Base-by-base conservation (phyloP, 1,140 invertebrate species). In the Harlomillsia oculata region DNA sequence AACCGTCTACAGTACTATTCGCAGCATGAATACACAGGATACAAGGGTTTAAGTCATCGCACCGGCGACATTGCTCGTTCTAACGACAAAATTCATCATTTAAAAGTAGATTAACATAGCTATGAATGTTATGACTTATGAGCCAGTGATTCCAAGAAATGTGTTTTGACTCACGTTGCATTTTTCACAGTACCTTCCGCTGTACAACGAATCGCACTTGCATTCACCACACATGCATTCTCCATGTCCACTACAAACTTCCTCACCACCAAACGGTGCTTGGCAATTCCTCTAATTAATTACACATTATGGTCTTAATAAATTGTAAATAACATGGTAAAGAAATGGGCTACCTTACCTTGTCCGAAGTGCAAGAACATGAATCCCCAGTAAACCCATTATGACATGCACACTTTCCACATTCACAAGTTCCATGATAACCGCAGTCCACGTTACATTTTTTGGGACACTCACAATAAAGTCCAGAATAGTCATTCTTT, bases 231-330 rank as follows among this genome's bases (percentile, higher is more conserved):
- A 62, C 34, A 30, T 34, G 72, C 93, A 97, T 36, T 77, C 75
- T 13, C 93, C 93, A 71, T 89, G 76, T 2, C 83, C 53, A 53
- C 83, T 85, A 73, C 88, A 92, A 76, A 78, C 72, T 73, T 70
- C 28, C 13, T 41, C 40, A 9, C n/a, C 26, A 18, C 16, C 48
- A 2, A 29, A 4, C n/a, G n/a, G n/a, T 25, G 50, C 40, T 25
- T 23, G 13, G n/a, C 55, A 57, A 2, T 14, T 39, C 3, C 25
- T 30, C 54, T 56, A 30, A 32, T 2, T 41, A 32, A 48, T 16
- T 46, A 14, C n/a, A 30, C 1, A n/a, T 29, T 41, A 41, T 23
- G n/a, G n/a, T n/a, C n/a, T 34, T 32, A 20, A 20, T 18, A 34
- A 43, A 43, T 23, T 43, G 1, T 5, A 29, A 45, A 14, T n/a